A percentile compares a stretch with the other conserved stretches of the same genome.
Evolutionary conservation across 1,140 invertebrate genomes (phyloP).

Genomic region (Carposina sasakii): DNA sequence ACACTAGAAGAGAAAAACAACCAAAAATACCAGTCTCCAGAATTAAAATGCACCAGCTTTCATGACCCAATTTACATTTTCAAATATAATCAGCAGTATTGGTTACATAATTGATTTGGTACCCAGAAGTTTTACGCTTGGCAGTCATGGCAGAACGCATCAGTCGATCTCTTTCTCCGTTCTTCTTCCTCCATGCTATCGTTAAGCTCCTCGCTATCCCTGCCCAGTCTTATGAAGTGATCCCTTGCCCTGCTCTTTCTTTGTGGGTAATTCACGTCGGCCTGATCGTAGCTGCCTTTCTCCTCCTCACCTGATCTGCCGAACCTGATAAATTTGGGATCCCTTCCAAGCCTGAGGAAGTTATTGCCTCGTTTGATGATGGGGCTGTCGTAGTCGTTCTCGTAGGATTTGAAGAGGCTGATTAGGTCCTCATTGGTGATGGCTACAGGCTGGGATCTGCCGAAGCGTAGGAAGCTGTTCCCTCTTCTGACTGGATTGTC

Average conservation of each 20-base stretch:
- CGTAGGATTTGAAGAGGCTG: conserved; percentile 44
- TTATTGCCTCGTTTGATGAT: conserved; percentile 39
- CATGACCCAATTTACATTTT: no score
- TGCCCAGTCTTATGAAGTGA: conserved; percentile 58
- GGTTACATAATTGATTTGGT: no score
- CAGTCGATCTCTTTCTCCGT: conserved; percentile 45
- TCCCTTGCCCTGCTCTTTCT: conserved; percentile 56
- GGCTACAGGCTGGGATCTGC: conserved; percentile 48
- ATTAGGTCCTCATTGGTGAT: conserved; percentile 53
- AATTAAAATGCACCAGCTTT: no score
- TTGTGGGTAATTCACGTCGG: conserved; percentile 47
- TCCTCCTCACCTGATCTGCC: conserved; percentile 49
- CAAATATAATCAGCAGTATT: no score
- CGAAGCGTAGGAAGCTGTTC: conserved; percentile 58
- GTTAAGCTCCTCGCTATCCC: conserved; percentile 51
- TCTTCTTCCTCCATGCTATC: conserved; percentile 37
- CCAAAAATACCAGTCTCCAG: no score
- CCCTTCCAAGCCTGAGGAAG: conserved; percentile 52
- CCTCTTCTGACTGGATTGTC: conserved; percentile 43
- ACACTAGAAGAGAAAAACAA: no score
- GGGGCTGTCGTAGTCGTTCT: conserved; percentile 51
- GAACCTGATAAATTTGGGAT: conserved; percentile 56
- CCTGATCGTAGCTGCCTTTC: conserved; percentile 36
- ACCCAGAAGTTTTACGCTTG: no score
- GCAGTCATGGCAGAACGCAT: conserved; percentile 49